Evolutionary conservation across 2,888 invertebrate genomes (phyloP).

Genomic region (Rambutsinella grinnellia): DNA sequence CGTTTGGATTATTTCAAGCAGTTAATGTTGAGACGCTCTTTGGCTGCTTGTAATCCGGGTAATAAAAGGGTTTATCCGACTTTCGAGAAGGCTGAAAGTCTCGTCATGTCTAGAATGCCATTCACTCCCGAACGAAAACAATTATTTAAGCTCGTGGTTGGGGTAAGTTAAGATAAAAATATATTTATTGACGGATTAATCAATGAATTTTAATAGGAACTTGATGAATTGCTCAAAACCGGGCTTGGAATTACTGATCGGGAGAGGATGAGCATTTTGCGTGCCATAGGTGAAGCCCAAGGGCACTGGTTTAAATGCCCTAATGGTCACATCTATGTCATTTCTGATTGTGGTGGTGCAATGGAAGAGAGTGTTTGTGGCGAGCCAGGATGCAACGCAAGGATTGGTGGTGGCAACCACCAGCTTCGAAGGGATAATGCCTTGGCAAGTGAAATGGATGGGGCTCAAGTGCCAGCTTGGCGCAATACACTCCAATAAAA

Average conservation of each 20-base stretch:
- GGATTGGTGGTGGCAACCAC: slow-evolving; percentile 72
- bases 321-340: slow-evolving; percentile 78
- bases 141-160: neutral
- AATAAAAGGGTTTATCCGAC: neutral
- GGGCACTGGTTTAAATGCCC: slow-evolving; percentile 79
- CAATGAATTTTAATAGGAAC: slow-evolving; percentile 1
- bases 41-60: neutral
- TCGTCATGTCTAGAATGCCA: neutral
- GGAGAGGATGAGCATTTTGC: slow-evolving; percentile 68
- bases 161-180: neutral
- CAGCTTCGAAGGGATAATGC: slow-evolving; percentile 66
- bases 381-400: slow-evolving; percentile 69
- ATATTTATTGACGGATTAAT: neutral
- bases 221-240: slow-evolving; percentile 31
- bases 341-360: slow-evolving; percentile 79
- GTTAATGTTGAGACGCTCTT: neutral
- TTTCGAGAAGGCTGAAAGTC: neutral
- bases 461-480: slow-evolving; percentile 66
- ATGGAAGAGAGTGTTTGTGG: slow-evolving; percentile 69
- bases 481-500: no score
- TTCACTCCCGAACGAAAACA: neutral
- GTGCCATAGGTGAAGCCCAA: slow-evolving; percentile 68
- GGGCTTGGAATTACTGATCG: slow-evolving; percentile 67
- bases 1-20: neutral
- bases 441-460: slow-evolving; percentile 69